A percentile compares a stretch with the other conserved stretches of the same genome.
Evolutionary conservation across 2,888 invertebrate genomes (phyloP).

Genomic region (Thymelicus acteon): DNA sequence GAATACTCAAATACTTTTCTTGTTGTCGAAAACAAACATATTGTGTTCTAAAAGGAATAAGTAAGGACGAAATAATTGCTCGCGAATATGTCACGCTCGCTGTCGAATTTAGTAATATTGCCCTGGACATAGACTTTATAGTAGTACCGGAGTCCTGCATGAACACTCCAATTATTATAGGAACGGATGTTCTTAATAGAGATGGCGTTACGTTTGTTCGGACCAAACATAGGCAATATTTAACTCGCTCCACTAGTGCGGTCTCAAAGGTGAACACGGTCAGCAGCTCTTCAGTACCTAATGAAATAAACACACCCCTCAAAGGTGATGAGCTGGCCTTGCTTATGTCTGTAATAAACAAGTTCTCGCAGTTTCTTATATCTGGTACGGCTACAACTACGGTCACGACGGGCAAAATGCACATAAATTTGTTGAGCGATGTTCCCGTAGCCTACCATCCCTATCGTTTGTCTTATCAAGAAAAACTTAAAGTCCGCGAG

Average conservation of each 20-base stretch:
- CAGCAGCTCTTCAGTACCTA: neutral
- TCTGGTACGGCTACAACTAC: neutral
- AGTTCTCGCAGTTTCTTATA: neutral
- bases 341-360: neutral
- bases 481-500: neutral
- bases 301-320: neutral
- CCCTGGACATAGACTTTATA: slow-evolving; percentile 7
- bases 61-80: neutral
- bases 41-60: neutral
- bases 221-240: neutral
- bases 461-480: neutral
- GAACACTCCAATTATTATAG: neutral
- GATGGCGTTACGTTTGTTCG: neutral
- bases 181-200: slow-evolving; percentile 4
- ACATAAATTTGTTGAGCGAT: neutral
- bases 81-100: neutral
- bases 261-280: too few relatives aligned
- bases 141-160: neutral
- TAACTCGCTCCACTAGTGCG: neutral
- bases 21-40: neutral
- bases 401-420: neutral
- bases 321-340: neutral
- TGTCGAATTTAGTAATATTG: neutral
- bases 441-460: neutral
- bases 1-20: neutral